A percentile compares a stretch with the other conserved stretches of the same genome.
These are phyloP conservation scores for Iphiclides podalirius DNA, from an alignment of 2,888 invertebrate species.

Conservation along the genomic window DNA sequence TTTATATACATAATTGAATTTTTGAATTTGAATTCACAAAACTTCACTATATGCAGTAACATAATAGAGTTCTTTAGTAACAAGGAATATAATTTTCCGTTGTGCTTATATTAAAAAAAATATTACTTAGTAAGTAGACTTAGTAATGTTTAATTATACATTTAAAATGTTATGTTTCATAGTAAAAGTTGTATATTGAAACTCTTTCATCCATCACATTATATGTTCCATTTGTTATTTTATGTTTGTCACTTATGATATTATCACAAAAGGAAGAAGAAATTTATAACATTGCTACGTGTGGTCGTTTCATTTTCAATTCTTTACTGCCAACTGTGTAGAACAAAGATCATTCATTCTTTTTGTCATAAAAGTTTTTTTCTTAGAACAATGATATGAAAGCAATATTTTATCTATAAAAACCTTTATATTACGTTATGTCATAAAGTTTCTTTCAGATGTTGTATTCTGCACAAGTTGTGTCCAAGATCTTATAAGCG, in stretches of 20 bases:
- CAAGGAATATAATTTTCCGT: too few species aligned
- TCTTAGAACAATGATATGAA: slow-evolving; percentile 10
- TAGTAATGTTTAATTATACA: too few species aligned
- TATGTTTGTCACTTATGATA: slow-evolving; percentile 17
- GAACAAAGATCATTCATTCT: slow-evolving; percentile 19
- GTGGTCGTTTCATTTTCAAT: slow-evolving; percentile 19
- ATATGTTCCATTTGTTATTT: neutral
- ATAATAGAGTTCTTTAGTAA: too few species aligned
- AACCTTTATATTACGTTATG: slow-evolving; percentile 1
- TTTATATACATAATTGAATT: too few species aligned
- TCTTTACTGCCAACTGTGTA: slow-evolving; percentile 18
- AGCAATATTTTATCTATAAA: slow-evolving; percentile 13
- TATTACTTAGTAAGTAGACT: too few species aligned
- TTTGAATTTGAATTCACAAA: too few species aligned
- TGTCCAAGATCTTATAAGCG: neutral
- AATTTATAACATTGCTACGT: slow-evolving; percentile 14
- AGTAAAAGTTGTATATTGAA: neutral
- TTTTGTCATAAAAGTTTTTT: slow-evolving; percentile 16
- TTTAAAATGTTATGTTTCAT: too few species aligned
- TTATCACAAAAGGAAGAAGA: slow-evolving; percentile 15
- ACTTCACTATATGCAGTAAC: too few species aligned
- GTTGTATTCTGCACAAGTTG: neutral
- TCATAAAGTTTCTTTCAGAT: neutral
- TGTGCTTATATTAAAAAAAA: too few species aligned
- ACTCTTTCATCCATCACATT: slow-evolving; percentile 10